phyloP scores from a whole-genome alignment of 2,888 invertebrate species.

The Agrotis clavis region DNA sequence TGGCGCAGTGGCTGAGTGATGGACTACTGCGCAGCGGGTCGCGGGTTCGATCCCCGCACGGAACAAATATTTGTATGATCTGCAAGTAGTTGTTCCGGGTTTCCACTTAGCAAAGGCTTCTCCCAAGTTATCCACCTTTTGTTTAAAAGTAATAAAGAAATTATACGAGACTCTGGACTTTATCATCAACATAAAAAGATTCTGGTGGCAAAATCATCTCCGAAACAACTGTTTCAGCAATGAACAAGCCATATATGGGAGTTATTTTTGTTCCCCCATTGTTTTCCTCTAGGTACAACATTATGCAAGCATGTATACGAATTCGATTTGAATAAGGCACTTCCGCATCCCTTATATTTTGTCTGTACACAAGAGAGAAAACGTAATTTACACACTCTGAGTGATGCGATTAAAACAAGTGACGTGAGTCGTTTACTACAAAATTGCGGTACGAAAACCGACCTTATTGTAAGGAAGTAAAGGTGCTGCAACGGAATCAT shows the following conservation, averaged over 20 bases:
- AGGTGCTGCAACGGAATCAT: background rate
- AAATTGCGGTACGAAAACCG: background rate
- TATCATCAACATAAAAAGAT: too few species aligned
- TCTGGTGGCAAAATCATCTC: too few species aligned
- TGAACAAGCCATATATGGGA: background rate
- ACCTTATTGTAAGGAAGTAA: background rate
- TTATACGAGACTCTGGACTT: too few species aligned
- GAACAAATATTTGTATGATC: too few species aligned
- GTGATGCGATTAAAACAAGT: slow-evolving; percentile 44
- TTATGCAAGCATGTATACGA: slow-evolving; percentile 17
- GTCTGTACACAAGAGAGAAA: slow-evolving; percentile 21
- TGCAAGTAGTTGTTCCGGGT: too few species aligned
- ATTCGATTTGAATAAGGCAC: slow-evolving; percentile 46
- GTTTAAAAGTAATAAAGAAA: too few species aligned
- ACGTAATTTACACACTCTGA: slow-evolving; percentile 27
- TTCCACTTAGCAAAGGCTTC: too few species aligned
- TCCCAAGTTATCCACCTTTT: too few species aligned
- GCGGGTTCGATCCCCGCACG: too few species aligned
- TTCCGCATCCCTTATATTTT: slow-evolving; percentile 24
- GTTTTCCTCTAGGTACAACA: background rate
- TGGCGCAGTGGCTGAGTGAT: too few species aligned
- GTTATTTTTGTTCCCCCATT: slow-evolving; percentile 3
- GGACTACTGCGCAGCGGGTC: too few species aligned
- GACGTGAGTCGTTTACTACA: background rate
- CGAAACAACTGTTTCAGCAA: background rate